phyloP scores from a whole-genome alignment of 2,113 vertebrate species.

The Phaethon lepturus region DNA sequence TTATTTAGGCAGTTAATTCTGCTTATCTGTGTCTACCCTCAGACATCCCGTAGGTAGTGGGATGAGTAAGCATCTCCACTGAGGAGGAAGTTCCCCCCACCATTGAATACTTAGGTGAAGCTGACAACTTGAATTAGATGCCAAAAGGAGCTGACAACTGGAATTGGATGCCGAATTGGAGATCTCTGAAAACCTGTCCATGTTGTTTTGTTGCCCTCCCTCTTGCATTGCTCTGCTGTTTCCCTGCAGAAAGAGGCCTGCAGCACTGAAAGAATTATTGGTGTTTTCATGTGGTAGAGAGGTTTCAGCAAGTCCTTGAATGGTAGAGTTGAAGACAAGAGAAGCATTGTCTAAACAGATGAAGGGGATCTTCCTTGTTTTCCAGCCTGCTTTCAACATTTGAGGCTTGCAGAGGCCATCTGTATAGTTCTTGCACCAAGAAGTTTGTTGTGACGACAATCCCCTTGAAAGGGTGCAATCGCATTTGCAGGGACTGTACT shows the following conservation, averaged over 20 bases:
- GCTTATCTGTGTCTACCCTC: neutral
- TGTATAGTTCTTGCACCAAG: neutral
- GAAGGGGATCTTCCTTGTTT: neutral
- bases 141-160: neutral
- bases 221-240: neutral
- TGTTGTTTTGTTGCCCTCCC: neutral
- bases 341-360: neutral
- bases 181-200: neutral
- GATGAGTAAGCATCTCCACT: neutral
- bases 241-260: neutral
- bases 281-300: neutral
- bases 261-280: neutral
- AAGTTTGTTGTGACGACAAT: neutral
- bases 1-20: neutral
- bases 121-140: neutral
- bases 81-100: neutral
- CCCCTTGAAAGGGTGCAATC: neutral
- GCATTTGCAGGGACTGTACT: neutral
- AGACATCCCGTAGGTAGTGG: neutral
- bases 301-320: neutral
- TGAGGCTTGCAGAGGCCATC: neutral
- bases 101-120: neutral
- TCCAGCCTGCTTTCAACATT: neutral
- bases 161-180: neutral
- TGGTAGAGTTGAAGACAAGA: neutral